These are phyloP conservation scores for Phaenicophaeus curvirostris DNA, from an alignment of 2,797 vertebrate genomes.

Conservation along the genomic window DNA sequence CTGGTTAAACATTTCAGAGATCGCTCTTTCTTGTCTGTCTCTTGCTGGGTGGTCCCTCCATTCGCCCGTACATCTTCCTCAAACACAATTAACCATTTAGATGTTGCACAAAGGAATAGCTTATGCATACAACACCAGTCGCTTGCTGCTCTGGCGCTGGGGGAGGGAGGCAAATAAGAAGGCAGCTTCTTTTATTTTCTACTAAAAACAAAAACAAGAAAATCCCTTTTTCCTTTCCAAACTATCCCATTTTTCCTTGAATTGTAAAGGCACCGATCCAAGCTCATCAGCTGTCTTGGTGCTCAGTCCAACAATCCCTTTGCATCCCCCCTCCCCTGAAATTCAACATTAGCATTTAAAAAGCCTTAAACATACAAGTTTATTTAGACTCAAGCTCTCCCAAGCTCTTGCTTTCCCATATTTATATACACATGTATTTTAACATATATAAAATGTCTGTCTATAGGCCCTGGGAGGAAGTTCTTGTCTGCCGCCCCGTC, in stretches of 20 bases:
- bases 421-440: constrained; percentile 56
- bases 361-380: constrained; percentile 64
- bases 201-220: constrained; percentile 75
- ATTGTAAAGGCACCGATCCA: constrained; percentile 70
- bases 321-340: background rate
- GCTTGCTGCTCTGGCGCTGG: constrained; percentile 52
- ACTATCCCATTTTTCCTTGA: constrained; percentile 69
- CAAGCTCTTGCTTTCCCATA: constrained; percentile 25
- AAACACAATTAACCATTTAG: constrained; percentile 81
- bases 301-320: constrained; percentile 24
- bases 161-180: constrained; percentile 67
- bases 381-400: constrained; percentile 58
- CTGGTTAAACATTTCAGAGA: constrained; percentile 77
- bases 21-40: constrained; percentile 80
- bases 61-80: constrained; percentile 70
- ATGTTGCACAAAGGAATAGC: constrained; percentile 75
- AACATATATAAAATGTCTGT: constrained; percentile 57
- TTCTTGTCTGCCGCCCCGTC: constrained; percentile 61
- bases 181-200: constrained; percentile 73
- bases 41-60: constrained; percentile 84
- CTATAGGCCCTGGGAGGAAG: constrained; percentile 61
- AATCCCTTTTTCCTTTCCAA: constrained; percentile 67
- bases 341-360: constrained; percentile 64
- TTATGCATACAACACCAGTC: constrained; percentile 76
- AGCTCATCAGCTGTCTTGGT: constrained; percentile 65